These are phyloP conservation scores for Heliangelus exortis DNA, from an alignment of 2,797 vertebrate species.

Conservation along the genomic window DNA sequence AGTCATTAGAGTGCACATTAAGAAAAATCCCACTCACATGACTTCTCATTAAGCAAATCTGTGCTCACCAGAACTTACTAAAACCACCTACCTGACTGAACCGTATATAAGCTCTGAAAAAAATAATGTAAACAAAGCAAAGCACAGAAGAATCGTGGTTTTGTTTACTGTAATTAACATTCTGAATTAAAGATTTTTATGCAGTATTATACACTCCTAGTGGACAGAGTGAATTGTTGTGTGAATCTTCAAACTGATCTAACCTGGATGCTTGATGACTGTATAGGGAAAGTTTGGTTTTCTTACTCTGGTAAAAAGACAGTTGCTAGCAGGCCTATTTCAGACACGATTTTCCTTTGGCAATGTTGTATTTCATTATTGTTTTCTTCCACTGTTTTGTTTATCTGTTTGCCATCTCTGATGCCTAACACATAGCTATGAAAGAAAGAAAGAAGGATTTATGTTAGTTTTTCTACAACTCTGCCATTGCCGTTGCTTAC, in stretches of 20 bases:
- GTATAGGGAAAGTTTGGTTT: not conserved
- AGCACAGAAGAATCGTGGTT: not conserved
- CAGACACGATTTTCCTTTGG: slow-evolving; percentile 23
- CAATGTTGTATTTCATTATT: slow-evolving; percentile 22
- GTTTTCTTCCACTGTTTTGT: slow-evolving; percentile 10
- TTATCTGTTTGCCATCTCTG: slow-evolving; percentile 52
- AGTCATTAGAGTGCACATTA: not conserved
- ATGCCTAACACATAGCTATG: slow-evolving; percentile 40
- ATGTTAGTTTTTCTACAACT: slow-evolving; percentile 35
- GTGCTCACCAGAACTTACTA: not conserved
- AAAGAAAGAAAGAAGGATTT: slow-evolving; percentile 46
- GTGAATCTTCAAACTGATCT: slow-evolving; percentile 32
- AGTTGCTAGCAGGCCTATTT: not conserved
- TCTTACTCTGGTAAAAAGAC: not conserved
- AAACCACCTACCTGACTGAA: not conserved
- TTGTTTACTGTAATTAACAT: not conserved
- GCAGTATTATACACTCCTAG: not conserved
- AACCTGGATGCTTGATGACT: not conserved
- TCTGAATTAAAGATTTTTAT: not conserved
- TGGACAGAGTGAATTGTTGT: not conserved
- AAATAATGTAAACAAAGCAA: not conserved
- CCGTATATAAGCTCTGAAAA: not conserved
- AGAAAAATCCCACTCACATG: not conserved
- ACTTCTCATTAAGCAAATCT: not conserved
- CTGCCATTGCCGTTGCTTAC: not conserved